Conservation (phyloP, 2,113 vertebrate genomes). For the Rhinogobius similis region DNA sequence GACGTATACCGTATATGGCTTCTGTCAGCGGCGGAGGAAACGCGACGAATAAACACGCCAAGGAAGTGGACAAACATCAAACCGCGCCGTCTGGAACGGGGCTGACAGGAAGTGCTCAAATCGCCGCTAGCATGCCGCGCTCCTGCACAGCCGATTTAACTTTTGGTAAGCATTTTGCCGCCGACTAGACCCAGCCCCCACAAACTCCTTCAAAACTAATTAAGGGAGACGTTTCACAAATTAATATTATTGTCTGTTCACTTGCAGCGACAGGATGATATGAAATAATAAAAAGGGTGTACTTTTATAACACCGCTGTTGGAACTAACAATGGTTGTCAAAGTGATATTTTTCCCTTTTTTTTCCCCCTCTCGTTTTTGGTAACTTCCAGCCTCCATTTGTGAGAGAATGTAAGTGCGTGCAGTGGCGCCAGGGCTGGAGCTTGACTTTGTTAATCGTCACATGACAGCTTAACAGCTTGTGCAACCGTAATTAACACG, state of each 20-base stretch:
- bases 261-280: constrained; percentile 55
- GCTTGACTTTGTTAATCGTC: constrained; percentile 77
- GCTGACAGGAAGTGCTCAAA: constrained; percentile 62
- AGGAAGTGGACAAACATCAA: constrained; percentile 54
- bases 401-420: constrained; percentile 39
- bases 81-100: constrained; percentile 32
- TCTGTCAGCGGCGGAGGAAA: constrained; percentile 36
- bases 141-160: constrained; percentile 60
- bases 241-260: constrained; percentile 71
- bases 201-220: constrained; percentile 67
- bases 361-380: constrained; percentile 4
- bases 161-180: constrained; percentile 67
- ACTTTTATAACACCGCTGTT: constrained; percentile 60
- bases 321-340: constrained; percentile 70
- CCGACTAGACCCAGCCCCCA: constrained; percentile 1
- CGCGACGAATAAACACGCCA: constrained; percentile 27
- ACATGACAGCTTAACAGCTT: constrained; percentile 79
- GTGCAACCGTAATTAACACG: constrained; percentile 74
- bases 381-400: constrained; percentile 60
- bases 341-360: constrained; percentile 35
- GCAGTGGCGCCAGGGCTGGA: constrained; percentile 54
- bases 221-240: constrained; percentile 74
- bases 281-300: constrained; percentile 40
- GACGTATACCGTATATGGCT: constrained; percentile 32
- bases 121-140: constrained; percentile 44